Conservation (phyloP, 2,113 vertebrate species). For the Leucoraja erinaceus region DNA sequence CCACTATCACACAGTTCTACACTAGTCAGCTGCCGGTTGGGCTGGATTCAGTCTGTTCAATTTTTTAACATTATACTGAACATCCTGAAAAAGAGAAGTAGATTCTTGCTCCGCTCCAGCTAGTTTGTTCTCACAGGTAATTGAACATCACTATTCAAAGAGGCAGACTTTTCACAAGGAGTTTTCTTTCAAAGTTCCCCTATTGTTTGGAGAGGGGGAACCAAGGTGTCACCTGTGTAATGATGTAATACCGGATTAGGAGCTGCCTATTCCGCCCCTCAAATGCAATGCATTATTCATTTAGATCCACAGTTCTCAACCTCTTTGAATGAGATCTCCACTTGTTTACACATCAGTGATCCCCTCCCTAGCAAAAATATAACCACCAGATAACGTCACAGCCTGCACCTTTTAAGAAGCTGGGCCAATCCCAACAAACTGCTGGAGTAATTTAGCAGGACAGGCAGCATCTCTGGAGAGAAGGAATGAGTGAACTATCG, state of each 20-base stretch:
- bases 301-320: too few relatives aligned
- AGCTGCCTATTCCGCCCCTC: not conserved
- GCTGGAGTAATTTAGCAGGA: too few relatives aligned
- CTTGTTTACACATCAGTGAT: too few relatives aligned
- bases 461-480: too few relatives aligned
- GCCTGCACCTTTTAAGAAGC: too few relatives aligned
- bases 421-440: too few relatives aligned
- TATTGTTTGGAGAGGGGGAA: not conserved
- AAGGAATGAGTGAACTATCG: too few relatives aligned
- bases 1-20: not conserved
- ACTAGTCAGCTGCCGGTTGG: not conserved
- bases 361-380: too few relatives aligned
- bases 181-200: not conserved
- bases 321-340: too few relatives aligned
- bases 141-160: not conserved
- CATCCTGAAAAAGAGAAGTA: not conserved
- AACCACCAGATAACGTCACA: too few relatives aligned
- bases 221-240: not conserved
- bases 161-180: not conserved
- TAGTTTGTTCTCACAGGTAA: not conserved
- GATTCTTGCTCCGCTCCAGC: not conserved
- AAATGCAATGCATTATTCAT: too few relatives aligned
- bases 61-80: too few relatives aligned
- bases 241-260: not conserved
- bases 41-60: not conserved